Conservation (phyloP, 2,888 invertebrate genomes). For the Rhorus exstirpatorius region DNA sequence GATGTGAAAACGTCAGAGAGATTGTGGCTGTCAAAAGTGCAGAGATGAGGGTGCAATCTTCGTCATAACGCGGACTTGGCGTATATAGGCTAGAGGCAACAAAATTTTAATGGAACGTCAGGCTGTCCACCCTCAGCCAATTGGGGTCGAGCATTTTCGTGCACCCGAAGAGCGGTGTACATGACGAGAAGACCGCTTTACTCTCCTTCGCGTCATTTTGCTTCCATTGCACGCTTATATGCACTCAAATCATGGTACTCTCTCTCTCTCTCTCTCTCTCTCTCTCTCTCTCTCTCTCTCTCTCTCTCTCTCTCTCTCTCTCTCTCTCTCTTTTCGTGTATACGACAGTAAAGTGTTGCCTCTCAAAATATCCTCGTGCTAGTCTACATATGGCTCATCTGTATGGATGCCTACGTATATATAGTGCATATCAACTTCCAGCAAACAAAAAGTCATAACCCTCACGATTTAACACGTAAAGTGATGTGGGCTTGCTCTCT, state of each 20-base stretch:
- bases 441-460: neutral
- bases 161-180: conserved; percentile 20
- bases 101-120: conserved; percentile 68
- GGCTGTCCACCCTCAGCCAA: conserved; percentile 64
- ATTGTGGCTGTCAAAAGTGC: conserved; percentile 40
- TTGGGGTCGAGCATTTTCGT: conserved; percentile 70
- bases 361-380: conserved; percentile 55
- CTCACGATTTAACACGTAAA: neutral
- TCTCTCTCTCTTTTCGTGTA: neutral
- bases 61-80: neutral
- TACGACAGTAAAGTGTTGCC: conserved; percentile 32
- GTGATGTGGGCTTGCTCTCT: neutral
- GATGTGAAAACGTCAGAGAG: conserved; percentile 38
- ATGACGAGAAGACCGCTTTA: conserved; percentile 23
- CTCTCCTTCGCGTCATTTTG: conserved; percentile 50
- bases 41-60: conserved; percentile 19
- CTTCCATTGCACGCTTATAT: conserved; percentile 36
- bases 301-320: conserved; percentile 18
- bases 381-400: conserved; percentile 14
- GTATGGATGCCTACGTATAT: neutral
- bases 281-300: conserved; percentile 10
- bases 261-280: conserved; percentile 18
- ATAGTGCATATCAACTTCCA: neutral
- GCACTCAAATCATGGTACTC: conserved; percentile 48
- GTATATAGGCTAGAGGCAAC: conserved; percentile 21